These are phyloP conservation scores for Speoplatyrhinus poulsoni DNA, from an alignment of 2,113 vertebrate species.

Conservation along the genomic window DNA sequence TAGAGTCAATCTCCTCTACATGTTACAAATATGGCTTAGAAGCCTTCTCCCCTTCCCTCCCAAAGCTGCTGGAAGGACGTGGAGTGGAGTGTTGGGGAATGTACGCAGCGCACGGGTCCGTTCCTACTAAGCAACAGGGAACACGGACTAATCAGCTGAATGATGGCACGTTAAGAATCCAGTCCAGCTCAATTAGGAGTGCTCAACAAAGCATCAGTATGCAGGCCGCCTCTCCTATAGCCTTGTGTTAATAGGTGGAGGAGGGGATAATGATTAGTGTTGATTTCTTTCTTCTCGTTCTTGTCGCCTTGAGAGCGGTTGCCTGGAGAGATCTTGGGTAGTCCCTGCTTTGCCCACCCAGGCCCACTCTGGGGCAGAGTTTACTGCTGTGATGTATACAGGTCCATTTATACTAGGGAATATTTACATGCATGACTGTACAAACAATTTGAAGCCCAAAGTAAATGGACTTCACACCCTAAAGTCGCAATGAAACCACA, in stretches of 20 bases:
- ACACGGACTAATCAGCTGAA: conserved; percentile 55
- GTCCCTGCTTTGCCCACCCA: not conserved
- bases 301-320: not conserved
- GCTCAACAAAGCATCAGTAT: conserved; percentile 65
- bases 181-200: conserved; percentile 64
- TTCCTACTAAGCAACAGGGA: conserved; percentile 47
- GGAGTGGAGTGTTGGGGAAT: conserved; percentile 49
- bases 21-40: conserved; percentile 26
- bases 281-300: conserved; percentile 53
- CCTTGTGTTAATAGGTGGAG: conserved; percentile 58
- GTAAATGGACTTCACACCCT: too few species aligned
- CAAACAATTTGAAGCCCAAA: too few species aligned
- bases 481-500: too few species aligned
- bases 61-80: conserved; percentile 38
- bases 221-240: conserved; percentile 29
- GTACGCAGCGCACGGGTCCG: conserved; percentile 49
- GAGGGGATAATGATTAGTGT: conserved; percentile 50
- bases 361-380: too few species aligned
- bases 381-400: too few species aligned
- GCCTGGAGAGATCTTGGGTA: not conserved
- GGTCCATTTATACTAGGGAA: too few species aligned
- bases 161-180: conserved; percentile 63
- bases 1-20: too few species aligned
- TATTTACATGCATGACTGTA: too few species aligned
- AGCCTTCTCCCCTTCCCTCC: conserved; percentile 11